These are phyloP conservation scores for Coreoperca whiteheadi DNA, from an alignment of 2,113 vertebrate genomes.

Conservation along the genomic window DNA sequence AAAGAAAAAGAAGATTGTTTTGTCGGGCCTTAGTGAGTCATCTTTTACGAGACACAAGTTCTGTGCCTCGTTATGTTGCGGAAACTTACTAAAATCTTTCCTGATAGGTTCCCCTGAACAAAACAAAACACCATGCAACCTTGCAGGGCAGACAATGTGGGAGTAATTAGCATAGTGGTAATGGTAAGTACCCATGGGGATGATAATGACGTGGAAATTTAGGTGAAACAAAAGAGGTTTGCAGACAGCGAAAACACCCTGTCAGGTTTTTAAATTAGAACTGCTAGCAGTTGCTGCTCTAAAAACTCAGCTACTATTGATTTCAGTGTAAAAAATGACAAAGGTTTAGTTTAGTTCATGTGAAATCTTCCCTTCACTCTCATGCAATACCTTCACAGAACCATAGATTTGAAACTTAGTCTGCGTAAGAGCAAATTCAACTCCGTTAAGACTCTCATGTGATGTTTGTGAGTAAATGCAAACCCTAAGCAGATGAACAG, in stretches of 20 bases:
- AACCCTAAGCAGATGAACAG: neutral
- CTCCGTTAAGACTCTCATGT: neutral
- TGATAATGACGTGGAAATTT: constrained; percentile 16
- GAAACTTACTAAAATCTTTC: constrained; percentile 44
- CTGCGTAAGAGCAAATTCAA: neutral
- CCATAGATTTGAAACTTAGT: neutral
- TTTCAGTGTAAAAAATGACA: neutral
- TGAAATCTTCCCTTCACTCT: neutral
- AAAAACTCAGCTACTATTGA: neutral
- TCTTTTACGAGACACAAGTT: neutral
- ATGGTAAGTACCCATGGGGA: constrained; percentile 25
- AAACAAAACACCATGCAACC: constrained; percentile 36
- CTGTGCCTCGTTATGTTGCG: neutral
- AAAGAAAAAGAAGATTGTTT: constrained; percentile 1
- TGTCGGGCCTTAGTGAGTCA: constrained; percentile 43
- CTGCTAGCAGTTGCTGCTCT: neutral
- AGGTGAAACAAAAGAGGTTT: neutral
- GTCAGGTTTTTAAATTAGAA: neutral
- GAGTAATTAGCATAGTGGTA: constrained; percentile 37
- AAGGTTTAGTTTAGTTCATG: neutral
- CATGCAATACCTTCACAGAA: neutral
- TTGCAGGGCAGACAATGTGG: constrained; percentile 42
- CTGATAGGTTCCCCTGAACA: constrained; percentile 37
- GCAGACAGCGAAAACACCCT: neutral
- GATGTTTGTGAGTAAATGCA: neutral